Evolutionary conservation across 1,140 invertebrate genomes (phyloP).

Genomic region (Subanguina moxae): DNA sequence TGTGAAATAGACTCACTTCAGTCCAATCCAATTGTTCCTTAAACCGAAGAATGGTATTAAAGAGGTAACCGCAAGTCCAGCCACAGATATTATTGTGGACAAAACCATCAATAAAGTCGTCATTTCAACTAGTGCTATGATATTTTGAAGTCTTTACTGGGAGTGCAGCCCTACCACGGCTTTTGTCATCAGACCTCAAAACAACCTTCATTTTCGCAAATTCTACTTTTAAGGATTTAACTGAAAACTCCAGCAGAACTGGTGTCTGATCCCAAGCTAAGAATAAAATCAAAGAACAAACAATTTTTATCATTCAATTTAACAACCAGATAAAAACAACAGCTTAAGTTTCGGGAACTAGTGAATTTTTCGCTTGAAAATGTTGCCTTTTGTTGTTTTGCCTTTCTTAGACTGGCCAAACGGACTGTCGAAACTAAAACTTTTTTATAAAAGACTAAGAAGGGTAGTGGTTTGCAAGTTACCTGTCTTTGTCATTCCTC

Average conservation of each 20-base stretch:
- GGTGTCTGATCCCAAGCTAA: not conserved
- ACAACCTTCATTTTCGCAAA: too few relatives aligned
- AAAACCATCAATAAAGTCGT: not conserved
- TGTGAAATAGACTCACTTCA: not conserved
- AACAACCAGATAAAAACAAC: not conserved
- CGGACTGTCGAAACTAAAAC: not conserved
- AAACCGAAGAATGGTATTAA: not conserved
- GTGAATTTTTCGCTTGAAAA: not conserved
- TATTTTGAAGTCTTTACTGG: not conserved
- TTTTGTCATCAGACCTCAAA: too few relatives aligned
- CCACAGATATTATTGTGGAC: not conserved
- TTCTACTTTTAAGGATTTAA: not conserved
- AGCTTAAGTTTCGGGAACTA: not conserved
- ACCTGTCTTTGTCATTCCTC: slow-evolving; percentile 77
- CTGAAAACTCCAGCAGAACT: not conserved
- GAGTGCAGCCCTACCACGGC: too few relatives aligned
- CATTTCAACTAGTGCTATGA: not conserved
- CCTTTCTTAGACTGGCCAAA: not conserved
- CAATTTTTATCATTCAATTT: not conserved
- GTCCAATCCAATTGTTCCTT: not conserved
- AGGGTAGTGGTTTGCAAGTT: not conserved
- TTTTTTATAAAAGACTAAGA: not conserved
- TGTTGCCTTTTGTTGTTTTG: too few relatives aligned
- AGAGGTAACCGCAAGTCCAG: not conserved
- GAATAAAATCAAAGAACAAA: not conserved